These are phyloP conservation scores for Falco cherrug DNA, from an alignment of 2,797 vertebrate species.

Conservation along the genomic window DNA sequence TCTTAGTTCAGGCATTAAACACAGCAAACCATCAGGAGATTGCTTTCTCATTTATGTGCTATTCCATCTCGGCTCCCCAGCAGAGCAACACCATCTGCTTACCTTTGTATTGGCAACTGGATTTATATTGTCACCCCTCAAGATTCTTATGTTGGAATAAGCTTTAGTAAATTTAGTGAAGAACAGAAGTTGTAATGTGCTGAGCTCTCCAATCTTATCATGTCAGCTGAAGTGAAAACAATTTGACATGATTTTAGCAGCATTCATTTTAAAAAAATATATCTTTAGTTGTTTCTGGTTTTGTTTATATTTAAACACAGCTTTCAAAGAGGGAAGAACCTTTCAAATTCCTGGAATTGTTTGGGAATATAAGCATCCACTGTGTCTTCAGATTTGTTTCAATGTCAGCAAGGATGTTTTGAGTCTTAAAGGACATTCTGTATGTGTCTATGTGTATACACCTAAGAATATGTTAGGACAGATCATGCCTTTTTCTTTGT, in stretches of 20 bases:
- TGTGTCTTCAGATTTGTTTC: neutral
- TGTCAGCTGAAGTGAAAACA: neutral
- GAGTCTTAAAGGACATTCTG: neutral
- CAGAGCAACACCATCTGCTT: slow-evolving; percentile 39
- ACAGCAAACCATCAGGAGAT: slow-evolving; percentile 30
- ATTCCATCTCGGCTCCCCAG: neutral
- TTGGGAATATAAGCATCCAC: neutral
- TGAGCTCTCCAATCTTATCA: neutral
- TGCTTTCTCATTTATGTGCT: slow-evolving; percentile 48
- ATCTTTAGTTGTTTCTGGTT: neutral
- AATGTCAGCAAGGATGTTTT: neutral
- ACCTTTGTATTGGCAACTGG: neutral
- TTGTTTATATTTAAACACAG: neutral
- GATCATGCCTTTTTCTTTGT: neutral
- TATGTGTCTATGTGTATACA: neutral
- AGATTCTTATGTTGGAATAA: neutral
- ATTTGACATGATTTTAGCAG: neutral
- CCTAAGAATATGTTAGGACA: neutral
- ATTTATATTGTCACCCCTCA: slow-evolving; percentile 15
- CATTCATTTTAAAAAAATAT: neutral
- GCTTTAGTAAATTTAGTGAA: neutral
- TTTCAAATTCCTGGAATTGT: neutral
- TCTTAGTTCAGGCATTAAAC: slow-evolving; percentile 39
- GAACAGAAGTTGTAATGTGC: neutral
- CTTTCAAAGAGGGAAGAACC: neutral